phyloP scores from a whole-genome alignment of 2,113 vertebrate genomes.

The Engraulis encrasicolus region DNA sequence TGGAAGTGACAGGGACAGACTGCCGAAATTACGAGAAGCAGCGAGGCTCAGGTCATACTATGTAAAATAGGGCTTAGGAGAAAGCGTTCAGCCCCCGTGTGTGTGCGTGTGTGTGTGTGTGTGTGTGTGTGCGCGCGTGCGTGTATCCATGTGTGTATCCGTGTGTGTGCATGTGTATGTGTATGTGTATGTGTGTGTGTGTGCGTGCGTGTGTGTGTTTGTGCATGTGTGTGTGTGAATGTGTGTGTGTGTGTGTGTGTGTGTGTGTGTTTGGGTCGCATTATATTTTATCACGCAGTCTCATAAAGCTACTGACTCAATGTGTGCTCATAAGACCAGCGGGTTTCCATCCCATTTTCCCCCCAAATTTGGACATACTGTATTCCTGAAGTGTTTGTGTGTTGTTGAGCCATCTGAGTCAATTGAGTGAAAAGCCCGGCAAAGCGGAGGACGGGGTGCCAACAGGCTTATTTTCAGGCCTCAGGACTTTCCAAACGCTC shows the following conservation, averaged over 20 bases:
- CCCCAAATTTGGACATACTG: constrained; percentile 27
- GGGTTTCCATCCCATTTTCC: constrained; percentile 31
- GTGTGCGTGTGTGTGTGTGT: too few relatives aligned
- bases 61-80: constrained; percentile 7
- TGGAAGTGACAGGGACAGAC: constrained; percentile 23
- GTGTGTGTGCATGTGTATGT: too few relatives aligned
- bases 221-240: too few relatives aligned
- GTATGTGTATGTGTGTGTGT: too few relatives aligned
- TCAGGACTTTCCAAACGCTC: constrained; percentile 47
- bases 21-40: constrained; percentile 25
- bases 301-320: neutral
- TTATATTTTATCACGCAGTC: neutral
- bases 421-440: neutral
- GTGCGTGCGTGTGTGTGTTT: too few relatives aligned
- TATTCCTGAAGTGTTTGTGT: constrained; percentile 1
- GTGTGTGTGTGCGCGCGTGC: too few relatives aligned
- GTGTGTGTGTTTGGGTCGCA: neutral
- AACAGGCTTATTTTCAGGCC: constrained; percentile 36
- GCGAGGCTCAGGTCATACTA: constrained; percentile 6
- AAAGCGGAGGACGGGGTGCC: constrained; percentile 35
- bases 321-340: constrained; percentile 27
- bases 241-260: too few relatives aligned
- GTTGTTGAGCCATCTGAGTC: neutral
- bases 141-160: too few relatives aligned
- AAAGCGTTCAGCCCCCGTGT: neutral